Conservation (phyloP, 2,113 vertebrate genomes). For the Peromyscus polionotus region DNA sequence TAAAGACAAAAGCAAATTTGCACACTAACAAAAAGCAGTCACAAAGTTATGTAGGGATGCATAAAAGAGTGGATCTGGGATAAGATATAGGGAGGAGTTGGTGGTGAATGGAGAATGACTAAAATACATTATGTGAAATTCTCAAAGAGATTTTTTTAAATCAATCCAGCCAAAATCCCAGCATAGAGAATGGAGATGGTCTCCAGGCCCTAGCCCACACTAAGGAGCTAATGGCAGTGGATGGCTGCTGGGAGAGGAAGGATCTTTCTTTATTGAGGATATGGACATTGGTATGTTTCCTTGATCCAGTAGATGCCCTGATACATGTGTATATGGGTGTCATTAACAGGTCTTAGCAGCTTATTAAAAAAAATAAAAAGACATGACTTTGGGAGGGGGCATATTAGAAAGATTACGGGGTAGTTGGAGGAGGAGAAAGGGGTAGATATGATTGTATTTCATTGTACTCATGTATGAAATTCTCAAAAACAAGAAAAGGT, state of each 20-base stretch:
- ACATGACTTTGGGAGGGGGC: neutral
- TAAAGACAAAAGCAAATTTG: neutral
- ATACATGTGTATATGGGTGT: neutral
- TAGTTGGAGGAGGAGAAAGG: neutral
- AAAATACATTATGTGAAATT: neutral
- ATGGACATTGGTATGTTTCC: neutral
- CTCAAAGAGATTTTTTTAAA: neutral
- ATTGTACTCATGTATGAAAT: neutral
- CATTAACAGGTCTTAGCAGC: neutral
- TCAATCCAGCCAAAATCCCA: neutral
- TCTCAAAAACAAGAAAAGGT: neutral
- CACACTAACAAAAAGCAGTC: neutral
- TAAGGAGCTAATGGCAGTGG: neutral
- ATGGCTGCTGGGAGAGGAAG: neutral
- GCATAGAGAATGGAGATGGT: neutral
- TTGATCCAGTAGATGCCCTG: neutral
- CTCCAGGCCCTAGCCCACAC: neutral
- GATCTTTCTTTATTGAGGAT: neutral
- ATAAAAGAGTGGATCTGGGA: neutral
- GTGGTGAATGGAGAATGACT: neutral
- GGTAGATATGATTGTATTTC: neutral
- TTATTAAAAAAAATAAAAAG: neutral
- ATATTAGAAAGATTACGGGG: neutral
- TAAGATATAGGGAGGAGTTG: neutral
- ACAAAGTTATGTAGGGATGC: neutral